These are phyloP conservation scores for Heteropelma amictum DNA, from an alignment of 2,888 invertebrate genomes.

Conservation along the genomic window DNA sequence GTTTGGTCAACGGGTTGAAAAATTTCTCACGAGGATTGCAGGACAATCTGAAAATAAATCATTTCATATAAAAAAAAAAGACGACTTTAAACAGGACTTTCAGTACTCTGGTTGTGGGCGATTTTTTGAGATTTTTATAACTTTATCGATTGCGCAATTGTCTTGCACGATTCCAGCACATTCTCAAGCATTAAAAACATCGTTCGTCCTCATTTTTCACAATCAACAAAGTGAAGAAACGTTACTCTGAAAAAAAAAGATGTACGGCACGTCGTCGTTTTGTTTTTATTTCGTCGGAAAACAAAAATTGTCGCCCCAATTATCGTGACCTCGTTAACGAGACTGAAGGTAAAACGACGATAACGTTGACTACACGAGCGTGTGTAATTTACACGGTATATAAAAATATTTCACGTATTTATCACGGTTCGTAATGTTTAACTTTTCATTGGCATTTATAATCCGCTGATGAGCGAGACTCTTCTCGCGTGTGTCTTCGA, in stretches of 20 bases:
- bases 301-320: conserved; percentile 7
- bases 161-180: no score
- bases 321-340: conserved; percentile 26
- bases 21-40: no score
- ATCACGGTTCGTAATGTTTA: conserved; percentile 10
- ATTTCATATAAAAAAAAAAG: no score
- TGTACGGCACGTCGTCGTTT: not conserved
- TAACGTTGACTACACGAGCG: not conserved
- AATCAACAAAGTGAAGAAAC: no score
- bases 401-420: conserved; percentile 37
- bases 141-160: no score
- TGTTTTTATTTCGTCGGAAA: not conserved
- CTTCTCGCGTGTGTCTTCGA: not conserved
- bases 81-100: no score
- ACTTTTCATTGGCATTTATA: not conserved
- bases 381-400: conserved; percentile 11
- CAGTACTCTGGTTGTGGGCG: no score
- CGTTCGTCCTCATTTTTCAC: no score
- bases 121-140: no score
- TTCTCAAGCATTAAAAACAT: no score
- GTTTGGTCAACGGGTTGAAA: no score
- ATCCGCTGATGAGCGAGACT: not conserved
- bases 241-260: not conserved
- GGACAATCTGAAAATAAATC: no score
- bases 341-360: conserved; percentile 6